Percentiles rank a stretch among this genome's conserved stretches.
These are phyloP conservation scores for Parasteatoda lunata DNA, from an alignment of 2,888 invertebrate species.

Conservation along the genomic window DNA sequence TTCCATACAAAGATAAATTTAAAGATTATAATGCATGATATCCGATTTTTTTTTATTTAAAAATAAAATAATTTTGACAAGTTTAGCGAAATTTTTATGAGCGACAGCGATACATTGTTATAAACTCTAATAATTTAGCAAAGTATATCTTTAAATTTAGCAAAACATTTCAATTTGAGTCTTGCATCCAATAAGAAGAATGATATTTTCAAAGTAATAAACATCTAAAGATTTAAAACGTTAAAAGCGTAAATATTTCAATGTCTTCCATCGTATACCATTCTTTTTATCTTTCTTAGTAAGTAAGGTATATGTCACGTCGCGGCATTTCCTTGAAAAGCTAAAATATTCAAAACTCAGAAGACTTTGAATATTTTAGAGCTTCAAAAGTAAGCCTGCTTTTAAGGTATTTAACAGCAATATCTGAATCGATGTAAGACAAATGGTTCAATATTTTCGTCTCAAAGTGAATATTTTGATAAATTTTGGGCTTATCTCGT, in stretches of 20 bases:
- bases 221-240: neutral
- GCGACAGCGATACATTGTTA: too few species aligned
- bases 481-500: too few species aligned
- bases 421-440: neutral
- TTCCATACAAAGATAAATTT: too few species aligned
- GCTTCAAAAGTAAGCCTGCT: neutral
- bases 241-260: neutral
- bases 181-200: too few species aligned
- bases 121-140: too few species aligned
- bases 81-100: too few species aligned
- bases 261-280: neutral
- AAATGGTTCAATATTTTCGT: neutral
- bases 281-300: neutral
- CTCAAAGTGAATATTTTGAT: neutral
- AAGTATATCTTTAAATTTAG: too few species aligned
- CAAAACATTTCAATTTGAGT: too few species aligned
- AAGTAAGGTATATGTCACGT: neutral
- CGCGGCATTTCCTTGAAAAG: neutral
- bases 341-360: neutral
- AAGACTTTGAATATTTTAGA: neutral
- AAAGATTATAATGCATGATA: too few species aligned
- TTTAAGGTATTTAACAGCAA: conserved; percentile 5
- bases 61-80: too few species aligned
- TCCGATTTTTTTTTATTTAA: too few species aligned
- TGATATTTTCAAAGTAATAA: too few species aligned